Conservation (phyloP, 2,113 vertebrate genomes). For the Lophius piscatorius region DNA sequence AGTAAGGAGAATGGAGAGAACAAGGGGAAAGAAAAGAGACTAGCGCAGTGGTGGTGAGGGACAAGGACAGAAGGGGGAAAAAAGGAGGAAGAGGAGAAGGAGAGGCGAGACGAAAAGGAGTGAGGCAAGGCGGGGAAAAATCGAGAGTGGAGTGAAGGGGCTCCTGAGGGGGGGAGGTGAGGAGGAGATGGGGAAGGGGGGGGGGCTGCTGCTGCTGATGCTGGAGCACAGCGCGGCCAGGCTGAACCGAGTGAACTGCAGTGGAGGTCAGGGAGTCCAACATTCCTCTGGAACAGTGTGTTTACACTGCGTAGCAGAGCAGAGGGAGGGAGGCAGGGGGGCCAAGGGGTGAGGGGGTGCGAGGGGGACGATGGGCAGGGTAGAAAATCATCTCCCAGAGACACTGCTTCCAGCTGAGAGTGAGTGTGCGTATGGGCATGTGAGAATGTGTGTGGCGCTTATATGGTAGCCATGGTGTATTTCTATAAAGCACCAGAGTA, state of each 20-base stretch:
- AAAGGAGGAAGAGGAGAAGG: conserved; percentile 1
- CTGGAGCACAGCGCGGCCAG: conserved; percentile 80
- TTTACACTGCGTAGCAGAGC: conserved; percentile 80
- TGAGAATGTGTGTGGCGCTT: conserved; percentile 11
- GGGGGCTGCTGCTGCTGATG: conserved; percentile 52
- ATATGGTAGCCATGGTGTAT: conserved; percentile 15
- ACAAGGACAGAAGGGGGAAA: conserved; percentile 29
- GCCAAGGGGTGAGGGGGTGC: conserved; percentile 41
- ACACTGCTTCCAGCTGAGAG: conserved; percentile 20
- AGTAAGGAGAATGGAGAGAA: conserved; percentile 9
- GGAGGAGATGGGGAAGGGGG: conserved; percentile 5
- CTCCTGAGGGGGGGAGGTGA: conserved; percentile 27
- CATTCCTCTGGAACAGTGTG: conserved; percentile 85
- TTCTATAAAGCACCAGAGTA: conserved; percentile 32
- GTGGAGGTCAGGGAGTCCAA: conserved; percentile 84
- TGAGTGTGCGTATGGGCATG: conserved; percentile 1
- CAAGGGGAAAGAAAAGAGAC: background rate
- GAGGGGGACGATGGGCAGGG: conserved; percentile 74
- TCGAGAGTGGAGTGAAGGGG: conserved; percentile 46
- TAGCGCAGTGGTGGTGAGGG: conserved; percentile 1
- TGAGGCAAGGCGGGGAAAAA: conserved; percentile 28
- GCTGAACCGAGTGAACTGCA: conserved; percentile 84
- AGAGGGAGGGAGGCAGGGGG: conserved; percentile 28
- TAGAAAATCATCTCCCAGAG: conserved; percentile 77
- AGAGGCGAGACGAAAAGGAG: conserved; percentile 33